These are phyloP conservation scores for Lepus timidus DNA, from an alignment of 2,113 vertebrate species.

Conservation along the genomic window DNA sequence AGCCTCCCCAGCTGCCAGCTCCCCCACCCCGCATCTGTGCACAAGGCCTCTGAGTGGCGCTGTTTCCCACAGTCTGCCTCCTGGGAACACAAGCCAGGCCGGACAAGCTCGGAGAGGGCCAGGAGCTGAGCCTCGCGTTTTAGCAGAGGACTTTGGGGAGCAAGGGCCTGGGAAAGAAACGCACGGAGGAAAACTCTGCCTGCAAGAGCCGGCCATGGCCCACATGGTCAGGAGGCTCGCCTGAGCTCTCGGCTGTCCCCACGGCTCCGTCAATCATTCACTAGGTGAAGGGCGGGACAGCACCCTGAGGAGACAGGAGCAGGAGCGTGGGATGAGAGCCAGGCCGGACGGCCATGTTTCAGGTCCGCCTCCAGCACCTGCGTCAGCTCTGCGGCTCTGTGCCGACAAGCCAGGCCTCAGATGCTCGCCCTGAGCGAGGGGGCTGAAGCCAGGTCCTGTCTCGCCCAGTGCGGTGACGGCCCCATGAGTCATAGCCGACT, in stretches of 20 bases:
- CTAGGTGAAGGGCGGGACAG: not conserved
- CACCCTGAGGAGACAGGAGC: no score
- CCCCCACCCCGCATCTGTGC: not conserved
- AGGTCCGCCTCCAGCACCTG: no score
- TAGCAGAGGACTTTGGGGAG: not conserved
- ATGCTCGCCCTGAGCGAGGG: not conserved
- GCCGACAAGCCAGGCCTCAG: not conserved
- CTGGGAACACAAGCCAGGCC: not conserved
- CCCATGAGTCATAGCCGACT: not conserved
- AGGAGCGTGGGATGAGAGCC: not conserved
- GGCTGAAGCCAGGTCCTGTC: not conserved
- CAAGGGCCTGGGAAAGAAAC: not conserved
- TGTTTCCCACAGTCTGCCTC: not conserved
- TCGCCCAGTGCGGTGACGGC: not conserved
- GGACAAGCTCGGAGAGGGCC: not conserved
- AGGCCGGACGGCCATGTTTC: not conserved
- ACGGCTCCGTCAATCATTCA: no score
- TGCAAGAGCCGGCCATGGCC: no score
- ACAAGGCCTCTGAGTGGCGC: not conserved
- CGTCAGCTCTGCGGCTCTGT: not conserved
- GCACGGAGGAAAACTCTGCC: not conserved
- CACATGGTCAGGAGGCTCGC: not conserved
- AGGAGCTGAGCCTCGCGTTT: accelerated
- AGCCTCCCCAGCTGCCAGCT: not conserved
- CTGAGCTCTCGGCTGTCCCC: not conserved